Percentiles rank a stretch among this genome's conserved stretches.
Conservation (phyloP, 2,888 invertebrate species). For the Leptopilina syphax region DNA sequence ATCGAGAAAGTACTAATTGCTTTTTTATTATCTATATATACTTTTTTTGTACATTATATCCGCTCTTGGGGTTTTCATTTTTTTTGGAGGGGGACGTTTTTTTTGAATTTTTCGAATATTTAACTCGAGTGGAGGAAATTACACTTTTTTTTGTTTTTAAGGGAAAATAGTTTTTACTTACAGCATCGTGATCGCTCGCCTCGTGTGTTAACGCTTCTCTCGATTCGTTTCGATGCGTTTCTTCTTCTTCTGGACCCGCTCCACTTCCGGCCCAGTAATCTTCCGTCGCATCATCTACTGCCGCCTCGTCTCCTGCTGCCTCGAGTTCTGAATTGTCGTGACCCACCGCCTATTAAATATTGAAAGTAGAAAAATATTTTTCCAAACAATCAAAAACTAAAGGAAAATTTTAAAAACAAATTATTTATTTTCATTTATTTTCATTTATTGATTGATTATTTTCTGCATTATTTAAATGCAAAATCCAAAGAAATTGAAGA, state of each 20-base stretch:
- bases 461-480: too few species aligned
- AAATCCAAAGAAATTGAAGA: too few species aligned
- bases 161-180: slow-evolving; percentile 76
- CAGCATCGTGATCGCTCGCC: slow-evolving; percentile 87
- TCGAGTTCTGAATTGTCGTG: slow-evolving; percentile 66
- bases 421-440: not conserved
- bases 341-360: slow-evolving; percentile 59
- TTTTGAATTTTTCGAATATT: not conserved
- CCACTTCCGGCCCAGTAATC: slow-evolving; percentile 76
- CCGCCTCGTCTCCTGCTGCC: slow-evolving; percentile 64
- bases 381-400: not conserved
- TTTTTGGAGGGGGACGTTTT: not conserved
- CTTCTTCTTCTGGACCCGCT: slow-evolving; percentile 72
- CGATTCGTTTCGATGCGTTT: slow-evolving; percentile 80
- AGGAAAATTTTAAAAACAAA: not conserved
- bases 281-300: slow-evolving; percentile 72
- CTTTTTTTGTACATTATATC: too few species aligned
- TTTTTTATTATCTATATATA: not conserved
- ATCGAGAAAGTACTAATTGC: not conserved
- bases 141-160: not conserved
- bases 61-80: too few species aligned
- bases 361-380: not conserved
- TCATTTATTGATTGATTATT: too few species aligned
- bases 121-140: not conserved
- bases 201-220: slow-evolving; percentile 86